Evolutionary conservation across 2,113 vertebrate genomes (phyloP).

Genomic region (Lanius ludovicianus): DNA sequence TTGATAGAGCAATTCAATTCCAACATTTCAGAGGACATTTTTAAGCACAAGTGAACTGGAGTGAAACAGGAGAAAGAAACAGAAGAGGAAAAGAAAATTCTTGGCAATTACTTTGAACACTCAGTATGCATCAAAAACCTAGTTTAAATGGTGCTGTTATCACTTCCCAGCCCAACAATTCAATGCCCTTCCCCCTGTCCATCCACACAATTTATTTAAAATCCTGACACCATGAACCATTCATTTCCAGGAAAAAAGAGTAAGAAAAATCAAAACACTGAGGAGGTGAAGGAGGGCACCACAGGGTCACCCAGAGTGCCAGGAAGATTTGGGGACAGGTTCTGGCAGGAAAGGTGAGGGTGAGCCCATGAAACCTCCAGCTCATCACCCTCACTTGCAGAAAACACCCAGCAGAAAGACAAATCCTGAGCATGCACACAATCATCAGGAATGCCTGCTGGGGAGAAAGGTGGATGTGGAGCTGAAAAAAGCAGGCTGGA

Average conservation of each 20-base stretch:
- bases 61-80: neutral
- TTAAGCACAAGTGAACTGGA: neutral
- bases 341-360: neutral
- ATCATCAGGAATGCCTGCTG: fast-evolving
- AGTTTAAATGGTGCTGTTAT: neutral
- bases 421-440: fast-evolving
- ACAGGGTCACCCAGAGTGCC: neutral
- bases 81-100: neutral
- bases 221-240: neutral
- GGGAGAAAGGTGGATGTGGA: neutral
- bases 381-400: neutral
- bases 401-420: neutral
- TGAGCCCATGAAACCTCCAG: neutral
- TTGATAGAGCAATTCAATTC: neutral
- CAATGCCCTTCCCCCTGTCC: neutral
- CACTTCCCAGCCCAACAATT: neutral
- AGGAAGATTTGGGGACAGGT: neutral
- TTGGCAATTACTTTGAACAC: neutral
- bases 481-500: neutral
- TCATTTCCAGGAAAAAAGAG: neutral
- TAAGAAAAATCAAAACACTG: neutral
- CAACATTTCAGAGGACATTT: neutral
- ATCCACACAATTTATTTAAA: neutral
- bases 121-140: neutral
- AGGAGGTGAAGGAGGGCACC: neutral